Evolutionary conservation across 2,888 invertebrate genomes (phyloP).

Genomic region (Cataglyphis livida): DNA sequence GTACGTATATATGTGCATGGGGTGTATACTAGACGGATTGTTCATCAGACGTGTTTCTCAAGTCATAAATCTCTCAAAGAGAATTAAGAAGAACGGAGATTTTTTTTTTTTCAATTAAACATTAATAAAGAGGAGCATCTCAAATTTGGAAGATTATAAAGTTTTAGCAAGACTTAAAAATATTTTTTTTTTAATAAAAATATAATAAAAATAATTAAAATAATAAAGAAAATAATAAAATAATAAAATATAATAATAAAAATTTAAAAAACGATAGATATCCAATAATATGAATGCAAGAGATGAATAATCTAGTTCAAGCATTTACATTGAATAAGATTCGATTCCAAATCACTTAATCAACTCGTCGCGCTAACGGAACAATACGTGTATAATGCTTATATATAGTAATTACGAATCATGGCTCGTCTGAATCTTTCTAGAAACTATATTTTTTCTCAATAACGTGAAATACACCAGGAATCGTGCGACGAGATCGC

Average conservation of each 20-base stretch:
- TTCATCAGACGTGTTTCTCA: not conserved
- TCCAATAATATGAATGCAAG: not conserved
- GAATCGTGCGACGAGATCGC: constrained; percentile 35
- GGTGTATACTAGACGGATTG: not conserved
- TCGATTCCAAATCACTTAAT: not conserved
- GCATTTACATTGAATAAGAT: not conserved
- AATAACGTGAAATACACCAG: constrained; percentile 4
- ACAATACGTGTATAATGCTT: not conserved
- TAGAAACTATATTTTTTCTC: constrained; percentile 5
- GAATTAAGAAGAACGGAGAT: not conserved
- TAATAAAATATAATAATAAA: too few relatives aligned
- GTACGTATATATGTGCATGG: not conserved
- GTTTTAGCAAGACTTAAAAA: not conserved
- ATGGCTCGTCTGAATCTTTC: not conserved
- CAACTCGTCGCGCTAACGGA: too few relatives aligned
- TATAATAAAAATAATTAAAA: too few relatives aligned
- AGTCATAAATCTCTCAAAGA: not conserved
- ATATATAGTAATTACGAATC: not conserved
- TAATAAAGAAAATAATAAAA: too few relatives aligned
- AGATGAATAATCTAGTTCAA: not conserved
- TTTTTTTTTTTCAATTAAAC: not conserved
- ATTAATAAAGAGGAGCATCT: not conserved
- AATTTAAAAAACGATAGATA: not conserved
- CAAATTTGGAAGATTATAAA: not conserved
- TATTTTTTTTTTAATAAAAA: not conserved